Conservation (phyloP, 1,140 invertebrate genomes). For the Temnothorax curvispinosus region DNA sequence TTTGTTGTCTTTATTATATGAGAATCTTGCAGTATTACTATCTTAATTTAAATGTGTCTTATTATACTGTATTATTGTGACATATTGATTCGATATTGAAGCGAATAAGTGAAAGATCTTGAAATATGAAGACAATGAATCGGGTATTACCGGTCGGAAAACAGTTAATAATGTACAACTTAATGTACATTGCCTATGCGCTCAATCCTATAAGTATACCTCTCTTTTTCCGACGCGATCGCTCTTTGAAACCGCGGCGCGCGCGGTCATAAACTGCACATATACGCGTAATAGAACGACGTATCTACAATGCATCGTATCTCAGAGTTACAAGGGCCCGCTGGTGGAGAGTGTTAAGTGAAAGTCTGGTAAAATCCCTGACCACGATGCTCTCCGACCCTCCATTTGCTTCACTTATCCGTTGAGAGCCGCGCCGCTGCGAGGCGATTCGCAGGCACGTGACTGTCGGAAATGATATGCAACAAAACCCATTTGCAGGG, state of each 20-base stretch:
- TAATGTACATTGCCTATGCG: not conserved
- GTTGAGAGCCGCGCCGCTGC: conserved; percentile 62
- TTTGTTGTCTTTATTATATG: not conserved
- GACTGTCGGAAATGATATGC: conserved; percentile 51
- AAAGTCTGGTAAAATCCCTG: conserved; percentile 76
- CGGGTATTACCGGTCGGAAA: not conserved
- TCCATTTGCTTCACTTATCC: conserved; percentile 69
- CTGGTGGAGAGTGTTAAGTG: conserved; percentile 72
- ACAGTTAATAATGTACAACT: conserved; percentile 19
- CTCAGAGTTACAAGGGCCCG: conserved; percentile 68
- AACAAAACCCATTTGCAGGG: conserved; percentile 14
- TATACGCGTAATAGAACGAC: conserved; percentile 69
- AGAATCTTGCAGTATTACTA: not conserved
- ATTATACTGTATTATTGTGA: not conserved
- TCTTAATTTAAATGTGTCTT: not conserved
- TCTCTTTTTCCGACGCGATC: conserved; percentile 56
- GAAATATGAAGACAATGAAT: not conserved
- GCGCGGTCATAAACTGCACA: conserved; percentile 47
- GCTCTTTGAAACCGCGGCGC: conserved; percentile 22
- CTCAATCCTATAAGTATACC: not conserved
- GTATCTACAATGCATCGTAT: conserved; percentile 61
- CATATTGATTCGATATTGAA: not conserved
- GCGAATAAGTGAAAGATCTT: conserved; percentile 27
- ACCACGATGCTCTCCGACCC: conserved; percentile 76
- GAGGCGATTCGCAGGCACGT: conserved; percentile 56